A percentile compares a stretch with the other conserved stretches of the same genome.
These are phyloP conservation scores for Anguilla megastoma DNA, from an alignment of 2,797 vertebrate genomes.

Conservation along the genomic window DNA sequence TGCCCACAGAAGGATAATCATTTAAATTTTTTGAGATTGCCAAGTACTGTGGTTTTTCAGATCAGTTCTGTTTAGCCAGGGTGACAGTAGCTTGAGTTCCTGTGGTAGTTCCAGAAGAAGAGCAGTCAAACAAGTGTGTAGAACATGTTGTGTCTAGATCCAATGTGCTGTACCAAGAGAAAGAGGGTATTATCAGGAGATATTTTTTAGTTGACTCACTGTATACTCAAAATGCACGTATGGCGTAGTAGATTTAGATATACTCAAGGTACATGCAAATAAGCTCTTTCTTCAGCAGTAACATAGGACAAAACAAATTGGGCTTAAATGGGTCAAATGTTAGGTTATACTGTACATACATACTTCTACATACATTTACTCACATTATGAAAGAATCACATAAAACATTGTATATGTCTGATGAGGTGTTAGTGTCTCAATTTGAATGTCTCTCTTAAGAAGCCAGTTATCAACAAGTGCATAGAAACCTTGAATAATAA, in stretches of 20 bases:
- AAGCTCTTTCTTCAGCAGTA: neutral
- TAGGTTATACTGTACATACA: neutral
- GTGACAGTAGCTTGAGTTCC: conserved; percentile 35
- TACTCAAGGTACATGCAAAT: neutral
- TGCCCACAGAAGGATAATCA: neutral
- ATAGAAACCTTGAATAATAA: neutral
- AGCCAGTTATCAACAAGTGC: neutral
- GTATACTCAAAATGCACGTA: too few relatives aligned
- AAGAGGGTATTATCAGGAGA: neutral
- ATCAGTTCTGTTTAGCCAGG: neutral
- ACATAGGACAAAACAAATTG: neutral
- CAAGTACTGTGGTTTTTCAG: neutral
- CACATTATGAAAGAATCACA: neutral
- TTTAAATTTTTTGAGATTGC: neutral
- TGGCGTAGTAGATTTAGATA: neutral
- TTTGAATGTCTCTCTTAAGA: neutral
- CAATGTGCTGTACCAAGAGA: neutral
- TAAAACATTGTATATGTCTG: neutral
- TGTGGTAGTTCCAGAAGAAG: conserved; percentile 40
- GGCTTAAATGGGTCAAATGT: neutral
- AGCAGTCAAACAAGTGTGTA: neutral
- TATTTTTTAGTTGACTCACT: neutral
- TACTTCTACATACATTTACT: neutral
- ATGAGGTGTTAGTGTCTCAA: neutral
- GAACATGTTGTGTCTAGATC: neutral